Conservation (phyloP, 2,113 vertebrate genomes). For the Maccullochella peelii region DNA sequence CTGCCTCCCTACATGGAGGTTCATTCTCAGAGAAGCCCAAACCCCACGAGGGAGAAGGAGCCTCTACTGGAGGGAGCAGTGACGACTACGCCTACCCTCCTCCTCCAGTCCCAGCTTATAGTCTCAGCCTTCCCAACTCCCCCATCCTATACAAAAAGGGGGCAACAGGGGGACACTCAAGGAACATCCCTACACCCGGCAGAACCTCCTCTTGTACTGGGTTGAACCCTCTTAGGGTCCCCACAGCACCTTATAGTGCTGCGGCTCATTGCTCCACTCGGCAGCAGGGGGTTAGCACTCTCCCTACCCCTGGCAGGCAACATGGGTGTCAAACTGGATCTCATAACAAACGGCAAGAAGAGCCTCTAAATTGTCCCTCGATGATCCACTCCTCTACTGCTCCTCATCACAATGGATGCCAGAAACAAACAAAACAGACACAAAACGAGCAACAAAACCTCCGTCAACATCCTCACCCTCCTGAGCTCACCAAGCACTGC, state of each 20-base stretch:
- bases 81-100: constrained; percentile 69
- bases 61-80: constrained; percentile 9
- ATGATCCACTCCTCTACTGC: neutral
- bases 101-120: constrained; percentile 63
- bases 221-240: neutral
- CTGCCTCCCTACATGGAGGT: constrained; percentile 2
- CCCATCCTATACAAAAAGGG: constrained; percentile 49
- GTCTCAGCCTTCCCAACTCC: constrained; percentile 65
- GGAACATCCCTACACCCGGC: constrained; percentile 47
- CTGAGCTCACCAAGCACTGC: constrained; percentile 39
- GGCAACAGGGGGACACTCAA: constrained; percentile 11
- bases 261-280: neutral
- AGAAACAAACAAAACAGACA: neutral
- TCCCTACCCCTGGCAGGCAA: neutral
- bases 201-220: neutral
- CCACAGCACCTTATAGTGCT: constrained; percentile 65
- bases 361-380: neutral
- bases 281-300: constrained; percentile 25
- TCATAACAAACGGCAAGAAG: neutral
- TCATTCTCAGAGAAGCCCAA: constrained; percentile 45
- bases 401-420: neutral
- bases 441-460: neutral
- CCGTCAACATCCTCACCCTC: neutral
- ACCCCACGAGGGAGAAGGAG: neutral
- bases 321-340: neutral